These are phyloP conservation scores for Trissolcus basalis DNA, from an alignment of 1,140 invertebrate species.

Conservation along the genomic window DNA sequence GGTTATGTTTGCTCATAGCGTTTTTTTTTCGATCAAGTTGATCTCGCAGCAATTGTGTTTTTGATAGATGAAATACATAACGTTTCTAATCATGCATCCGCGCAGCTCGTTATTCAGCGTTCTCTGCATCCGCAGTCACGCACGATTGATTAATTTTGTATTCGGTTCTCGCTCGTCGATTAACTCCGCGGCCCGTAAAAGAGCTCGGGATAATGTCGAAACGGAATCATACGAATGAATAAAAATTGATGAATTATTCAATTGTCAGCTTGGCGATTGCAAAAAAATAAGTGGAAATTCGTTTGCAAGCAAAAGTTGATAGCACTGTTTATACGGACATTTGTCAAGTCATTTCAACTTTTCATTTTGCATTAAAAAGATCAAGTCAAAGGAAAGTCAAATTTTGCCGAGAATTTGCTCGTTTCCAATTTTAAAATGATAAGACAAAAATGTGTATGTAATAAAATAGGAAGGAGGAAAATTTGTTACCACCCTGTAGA, in stretches of 20 bases:
- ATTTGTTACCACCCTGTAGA: slow-evolving; percentile 22
- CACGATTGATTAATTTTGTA: slow-evolving; percentile 59
- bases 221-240: too few relatives aligned
- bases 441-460: too few relatives aligned
- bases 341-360: too few relatives aligned
- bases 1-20: too few relatives aligned
- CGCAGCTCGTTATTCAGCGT: slow-evolving; percentile 31
- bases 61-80: slow-evolving; percentile 20
- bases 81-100: slow-evolving; percentile 38
- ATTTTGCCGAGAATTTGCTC: slow-evolving; percentile 3
- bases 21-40: too few relatives aligned
- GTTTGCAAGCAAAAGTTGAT: too few relatives aligned
- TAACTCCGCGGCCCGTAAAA: slow-evolving; percentile 53
- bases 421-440: too few relatives aligned
- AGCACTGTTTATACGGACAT: too few relatives aligned
- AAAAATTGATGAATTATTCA: too few relatives aligned
- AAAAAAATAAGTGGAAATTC: too few relatives aligned
- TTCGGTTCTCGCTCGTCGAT: slow-evolving; percentile 54
- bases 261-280: too few relatives aligned
- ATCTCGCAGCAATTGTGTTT: not conserved
- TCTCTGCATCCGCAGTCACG: slow-evolving; percentile 50
- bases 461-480: slow-evolving; percentile 21
- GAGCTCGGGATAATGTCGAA: slow-evolving; percentile 38
- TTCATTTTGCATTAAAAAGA: too few relatives aligned
- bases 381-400: slow-evolving; percentile 44